phyloP scores from a whole-genome alignment of 2,113 vertebrate genomes.

The Leptocoma aspasia region DNA sequence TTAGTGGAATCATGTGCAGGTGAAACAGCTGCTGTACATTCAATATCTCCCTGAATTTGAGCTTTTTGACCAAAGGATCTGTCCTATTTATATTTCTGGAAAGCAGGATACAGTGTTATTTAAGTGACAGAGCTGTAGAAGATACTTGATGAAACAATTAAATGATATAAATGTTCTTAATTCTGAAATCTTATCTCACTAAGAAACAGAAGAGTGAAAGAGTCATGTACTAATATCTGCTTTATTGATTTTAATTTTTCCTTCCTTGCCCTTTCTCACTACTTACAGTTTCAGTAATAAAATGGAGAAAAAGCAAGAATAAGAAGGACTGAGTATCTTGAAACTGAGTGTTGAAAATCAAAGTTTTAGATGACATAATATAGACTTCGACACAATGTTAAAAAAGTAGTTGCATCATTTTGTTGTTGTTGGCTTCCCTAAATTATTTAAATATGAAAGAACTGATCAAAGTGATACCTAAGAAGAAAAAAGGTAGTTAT shows the following conservation, averaged over 20 bases:
- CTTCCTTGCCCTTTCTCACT: neutral
- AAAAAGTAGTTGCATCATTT: neutral
- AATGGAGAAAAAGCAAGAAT: neutral
- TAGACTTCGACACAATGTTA: neutral
- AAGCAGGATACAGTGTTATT: neutral
- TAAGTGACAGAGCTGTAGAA: neutral
- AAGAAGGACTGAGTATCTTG: neutral
- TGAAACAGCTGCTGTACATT: neutral
- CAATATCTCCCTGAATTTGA: neutral
- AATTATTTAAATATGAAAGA: neutral
- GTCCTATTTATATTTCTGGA: neutral
- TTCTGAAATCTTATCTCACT: neutral
- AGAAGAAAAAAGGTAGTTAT: neutral
- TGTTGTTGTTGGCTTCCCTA: neutral
- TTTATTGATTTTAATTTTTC: neutral
- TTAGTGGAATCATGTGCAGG: neutral
- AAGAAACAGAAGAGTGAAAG: neutral
- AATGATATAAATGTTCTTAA: neutral
- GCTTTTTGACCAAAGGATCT: neutral
- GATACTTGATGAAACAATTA: neutral
- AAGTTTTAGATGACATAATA: neutral
- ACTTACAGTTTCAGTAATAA: neutral
- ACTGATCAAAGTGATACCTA: neutral
- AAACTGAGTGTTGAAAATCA: neutral
- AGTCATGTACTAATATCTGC: neutral